Percentiles rank a stretch among this genome's conserved stretches.
These are phyloP conservation scores for Neotoma lepida DNA, from an alignment of 2,113 vertebrate genomes.

Conservation along the genomic window DNA sequence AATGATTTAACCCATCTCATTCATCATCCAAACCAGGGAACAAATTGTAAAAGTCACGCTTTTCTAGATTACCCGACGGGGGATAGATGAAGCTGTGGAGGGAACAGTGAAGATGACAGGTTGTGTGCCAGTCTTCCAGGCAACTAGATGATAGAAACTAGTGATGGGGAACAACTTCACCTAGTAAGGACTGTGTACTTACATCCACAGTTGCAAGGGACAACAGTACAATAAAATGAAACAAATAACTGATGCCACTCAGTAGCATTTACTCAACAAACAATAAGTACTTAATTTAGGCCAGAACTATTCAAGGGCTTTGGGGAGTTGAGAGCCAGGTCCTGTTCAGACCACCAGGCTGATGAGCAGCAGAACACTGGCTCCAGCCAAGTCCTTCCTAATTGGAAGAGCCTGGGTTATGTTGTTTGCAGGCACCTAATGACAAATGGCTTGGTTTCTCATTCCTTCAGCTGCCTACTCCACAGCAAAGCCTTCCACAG, in stretches of 20 bases:
- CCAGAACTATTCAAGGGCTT: neutral
- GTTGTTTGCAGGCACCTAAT: neutral
- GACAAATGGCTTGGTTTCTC: neutral
- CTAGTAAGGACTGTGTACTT: neutral
- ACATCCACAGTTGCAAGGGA: neutral
- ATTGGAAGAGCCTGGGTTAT: neutral
- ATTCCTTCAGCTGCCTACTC: neutral
- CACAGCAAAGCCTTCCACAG: neutral
- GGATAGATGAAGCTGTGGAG: constrained; percentile 67
- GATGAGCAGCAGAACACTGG: neutral
- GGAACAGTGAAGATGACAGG: constrained; percentile 59
- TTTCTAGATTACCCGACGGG: constrained; percentile 69
- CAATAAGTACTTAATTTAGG: neutral
- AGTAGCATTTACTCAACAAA: constrained; percentile 32
- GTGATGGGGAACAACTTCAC: neutral
- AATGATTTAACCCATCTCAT: constrained; percentile 75
- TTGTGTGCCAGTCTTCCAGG: neutral
- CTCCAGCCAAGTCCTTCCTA: neutral
- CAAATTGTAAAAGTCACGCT: constrained; percentile 56
- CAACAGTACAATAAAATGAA: neutral
- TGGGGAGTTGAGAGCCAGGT: neutral
- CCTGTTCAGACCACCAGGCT: neutral
- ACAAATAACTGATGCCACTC: neutral
- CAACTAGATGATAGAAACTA: neutral
- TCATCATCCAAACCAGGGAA: constrained; percentile 74